Percentiles rank a stretch among this genome's conserved stretches.
Evolutionary conservation across 1,140 invertebrate genomes (phyloP).

Genomic region (Scaptomyza hsui): DNA sequence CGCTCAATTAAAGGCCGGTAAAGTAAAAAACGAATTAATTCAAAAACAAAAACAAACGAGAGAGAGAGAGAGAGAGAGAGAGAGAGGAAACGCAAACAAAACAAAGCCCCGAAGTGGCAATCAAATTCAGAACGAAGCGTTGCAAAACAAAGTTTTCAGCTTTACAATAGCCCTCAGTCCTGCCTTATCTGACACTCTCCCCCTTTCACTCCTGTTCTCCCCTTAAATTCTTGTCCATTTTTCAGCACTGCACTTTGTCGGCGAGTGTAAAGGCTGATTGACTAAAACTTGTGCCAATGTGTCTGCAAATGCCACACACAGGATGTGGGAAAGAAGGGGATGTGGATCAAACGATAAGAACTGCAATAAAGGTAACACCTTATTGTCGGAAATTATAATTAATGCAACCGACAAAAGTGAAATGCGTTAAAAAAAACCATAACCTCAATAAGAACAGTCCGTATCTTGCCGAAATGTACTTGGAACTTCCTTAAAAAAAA

Average conservation of each 20-base stretch:
- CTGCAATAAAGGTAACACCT: constrained; percentile 40
- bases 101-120: constrained; percentile 39
- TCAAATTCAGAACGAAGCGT: constrained; percentile 31
- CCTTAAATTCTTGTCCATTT: no score
- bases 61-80: not conserved
- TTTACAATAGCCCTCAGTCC: not conserved
- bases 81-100: constrained; percentile 31
- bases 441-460: no score
- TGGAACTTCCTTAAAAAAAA: no score
- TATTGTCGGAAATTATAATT: constrained; percentile 59
- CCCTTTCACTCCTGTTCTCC: not conserved
- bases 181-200: not conserved
- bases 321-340: constrained; percentile 50
- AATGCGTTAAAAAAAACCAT: not conserved
- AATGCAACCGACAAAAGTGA: constrained; percentile 30
- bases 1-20: constrained; percentile 22
- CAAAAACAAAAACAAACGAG: not conserved
- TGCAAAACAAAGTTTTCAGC: constrained; percentile 27
- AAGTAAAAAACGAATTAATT: not conserved
- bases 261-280: constrained; percentile 12
- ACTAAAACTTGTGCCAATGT: constrained; percentile 8
- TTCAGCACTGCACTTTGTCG: constrained; percentile 10
- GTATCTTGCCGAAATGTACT: no score
- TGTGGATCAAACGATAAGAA: constrained; percentile 54
- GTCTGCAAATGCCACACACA: constrained; percentile 1